Conservation (phyloP, 2,888 invertebrate species). For the Lycophotia porphyrea region DNA sequence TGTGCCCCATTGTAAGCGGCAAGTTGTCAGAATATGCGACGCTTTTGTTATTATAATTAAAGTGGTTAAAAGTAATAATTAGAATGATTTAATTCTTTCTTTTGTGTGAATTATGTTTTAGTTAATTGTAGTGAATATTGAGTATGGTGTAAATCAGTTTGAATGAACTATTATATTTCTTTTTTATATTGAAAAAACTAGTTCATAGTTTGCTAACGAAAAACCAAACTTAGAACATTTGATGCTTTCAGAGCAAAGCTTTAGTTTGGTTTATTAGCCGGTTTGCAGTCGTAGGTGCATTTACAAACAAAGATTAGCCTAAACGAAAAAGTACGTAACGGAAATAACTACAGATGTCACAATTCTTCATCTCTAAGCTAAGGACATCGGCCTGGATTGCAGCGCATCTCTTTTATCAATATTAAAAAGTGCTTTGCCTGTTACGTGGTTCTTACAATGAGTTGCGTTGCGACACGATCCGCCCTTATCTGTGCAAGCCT, state of each 20-base stretch:
- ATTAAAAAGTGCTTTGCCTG: neutral
- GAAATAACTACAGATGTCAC: neutral
- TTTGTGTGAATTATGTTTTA: neutral
- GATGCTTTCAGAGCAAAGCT: neutral
- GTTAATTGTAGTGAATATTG: too few species aligned
- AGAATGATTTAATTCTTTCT: neutral
- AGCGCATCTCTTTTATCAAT: neutral
- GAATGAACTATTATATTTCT: neutral
- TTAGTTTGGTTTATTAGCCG: neutral
- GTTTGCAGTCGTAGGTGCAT: too few species aligned
- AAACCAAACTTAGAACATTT: neutral
- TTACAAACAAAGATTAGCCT: too few species aligned
- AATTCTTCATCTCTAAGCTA: neutral
- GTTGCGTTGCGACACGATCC: neutral
- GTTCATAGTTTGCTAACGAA: too few species aligned
- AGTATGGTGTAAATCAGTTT: neutral
- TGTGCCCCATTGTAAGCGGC: constrained; percentile 39
- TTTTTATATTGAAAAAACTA: neutral
- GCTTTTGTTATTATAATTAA: neutral
- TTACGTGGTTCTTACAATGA: neutral
- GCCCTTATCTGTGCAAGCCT: neutral
- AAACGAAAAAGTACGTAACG: neutral
- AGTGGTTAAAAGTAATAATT: neutral
- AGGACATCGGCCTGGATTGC: neutral
- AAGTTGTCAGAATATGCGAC: neutral